Conservation (phyloP, 1,140 invertebrate genomes). For the Kradibia gibbosae region DNA sequence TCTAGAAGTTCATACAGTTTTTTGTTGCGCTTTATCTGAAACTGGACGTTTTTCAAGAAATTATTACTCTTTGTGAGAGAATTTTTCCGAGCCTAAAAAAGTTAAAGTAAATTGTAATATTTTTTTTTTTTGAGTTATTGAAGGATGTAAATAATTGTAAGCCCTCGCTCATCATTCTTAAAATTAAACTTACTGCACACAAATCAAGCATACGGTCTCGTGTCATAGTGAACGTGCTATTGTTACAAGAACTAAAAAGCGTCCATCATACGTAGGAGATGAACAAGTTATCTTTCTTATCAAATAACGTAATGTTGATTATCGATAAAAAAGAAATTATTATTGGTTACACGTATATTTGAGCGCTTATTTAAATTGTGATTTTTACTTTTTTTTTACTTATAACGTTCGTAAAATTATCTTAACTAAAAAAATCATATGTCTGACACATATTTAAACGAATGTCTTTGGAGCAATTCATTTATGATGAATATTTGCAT, state of each 20-base stretch:
- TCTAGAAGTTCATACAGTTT: conserved; percentile 67
- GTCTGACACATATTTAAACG: conserved; percentile 43
- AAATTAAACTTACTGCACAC: conserved; percentile 63
- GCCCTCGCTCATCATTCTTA: neutral
- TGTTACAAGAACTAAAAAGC: conserved; percentile 11
- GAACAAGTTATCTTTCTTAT: conserved; percentile 63
- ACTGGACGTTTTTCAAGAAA: conserved; percentile 64
- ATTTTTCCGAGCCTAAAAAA: conserved; percentile 58
- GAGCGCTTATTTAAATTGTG: conserved; percentile 28
- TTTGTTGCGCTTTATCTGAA: conserved; percentile 63
- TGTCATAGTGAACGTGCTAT: conserved; percentile 60
- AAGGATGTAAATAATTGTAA: neutral
- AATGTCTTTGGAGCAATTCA: conserved; percentile 27
- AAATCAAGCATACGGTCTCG: conserved; percentile 69
- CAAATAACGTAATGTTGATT: conserved; percentile 62
- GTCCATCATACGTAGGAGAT: neutral
- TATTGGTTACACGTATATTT: conserved; percentile 5
- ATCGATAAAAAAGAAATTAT: conserved; percentile 47
- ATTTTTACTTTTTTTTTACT: conserved; percentile 23
- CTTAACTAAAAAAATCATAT: conserved; percentile 36
- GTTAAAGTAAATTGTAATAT: neutral
- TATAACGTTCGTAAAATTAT: neutral
- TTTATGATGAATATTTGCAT: conserved; percentile 63
- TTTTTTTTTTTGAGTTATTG: neutral
- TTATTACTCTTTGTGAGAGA: conserved; percentile 59